Evolutionary conservation across 2,888 invertebrate genomes (phyloP), one percentile per base, ranked within the genome.

Genomic region (Odontothrips loti): DNA sequence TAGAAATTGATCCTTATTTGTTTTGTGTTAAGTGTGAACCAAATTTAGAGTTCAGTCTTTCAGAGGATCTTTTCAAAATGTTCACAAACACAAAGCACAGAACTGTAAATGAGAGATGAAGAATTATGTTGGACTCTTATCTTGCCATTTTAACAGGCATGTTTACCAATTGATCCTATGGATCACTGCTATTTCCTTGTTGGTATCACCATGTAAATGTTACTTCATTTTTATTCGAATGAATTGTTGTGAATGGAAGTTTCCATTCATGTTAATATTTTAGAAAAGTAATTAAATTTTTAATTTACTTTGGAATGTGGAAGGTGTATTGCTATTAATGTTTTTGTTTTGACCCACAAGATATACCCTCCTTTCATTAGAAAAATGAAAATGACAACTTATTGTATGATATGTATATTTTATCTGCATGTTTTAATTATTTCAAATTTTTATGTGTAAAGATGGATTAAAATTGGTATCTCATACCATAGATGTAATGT

Each of bases 371-470:
- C 68, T n/a, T 23, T 68, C n/a, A 75, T 58, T 58, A 75, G 68
- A 27, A 27, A 75, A 75, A 27, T 27, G 27, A 75, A 27, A 27
- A 27, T 12, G n/a, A 27, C 68, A 75, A 75, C 27, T 75, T 75
- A 75, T 75, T 75, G 68, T 75, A 75, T 75, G 27, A 75, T 27
- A 75, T 75, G 68, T 75, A 75, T 75, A 75, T 75, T 75, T 75
- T 75, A 75, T 75, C 68, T 27, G 68, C 68, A 75, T 75, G 68
- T 75, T 75, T 75, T 75, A 75, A 75, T 75, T 75, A 75, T 75
- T 75, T 75, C 68, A 75, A 75, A 75, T 75, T 75, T 75, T 75
- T 75, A 75, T 75, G 68, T 75, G 23, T 75, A 23, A 27, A 27
- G 8, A 75, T 27, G 27, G 23, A 75, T 12, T 75, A 27, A 27